Base-by-base conservation (phyloP, 2,113 vertebrate species). In the Phalacrocorax brasilianus region DNA sequence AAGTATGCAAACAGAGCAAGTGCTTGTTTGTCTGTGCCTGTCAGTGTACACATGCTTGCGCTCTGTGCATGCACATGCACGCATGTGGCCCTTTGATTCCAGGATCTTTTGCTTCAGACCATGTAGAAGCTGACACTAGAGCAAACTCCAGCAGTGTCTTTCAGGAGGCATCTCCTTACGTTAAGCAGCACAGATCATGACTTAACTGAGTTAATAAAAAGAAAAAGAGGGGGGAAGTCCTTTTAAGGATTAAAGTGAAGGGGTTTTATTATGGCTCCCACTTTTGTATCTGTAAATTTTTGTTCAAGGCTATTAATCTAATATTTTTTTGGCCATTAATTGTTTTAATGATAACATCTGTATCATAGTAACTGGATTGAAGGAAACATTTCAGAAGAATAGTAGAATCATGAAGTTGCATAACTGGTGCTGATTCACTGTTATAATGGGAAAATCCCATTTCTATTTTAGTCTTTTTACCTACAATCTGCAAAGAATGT, bases 401-500 rank as follows among this genome's bases (percentile, higher is more conserved):
- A 44, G 42, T 26, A 75, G 22, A 73, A 33, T 50, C 42, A 20
- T 7, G 4, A 1, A 4, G 22, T 68, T 84, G 27, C 26, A 9
- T 75, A 58, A 65, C 76, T 93, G 27, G 76, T 85, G 73, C 74
- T 73, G 80, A 90, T 92, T 95, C 85, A 89, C 33, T 61, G 12
- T 75, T 88, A 53, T 12, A 79, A 27, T 44, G 56, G 70, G 50
- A 85, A 89, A 93, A 85, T 58, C 42, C 53, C 62, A 18, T 61
- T 95, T 76, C 74, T 95, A 38, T 86, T 95, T 91, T 88, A 68
- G 28, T 86, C 35, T 59, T 85, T 89, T 55, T 85, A 70, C 72
- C 38, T 88, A 26, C 1, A 3, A 13, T 82, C 45, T 95, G 44
- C 66, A 45, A 92, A 88, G 42, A 83, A 59, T 45, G 21, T 26